phyloP scores from a whole-genome alignment of 1,140 invertebrate species.

The Calycopis cecrops region DNA sequence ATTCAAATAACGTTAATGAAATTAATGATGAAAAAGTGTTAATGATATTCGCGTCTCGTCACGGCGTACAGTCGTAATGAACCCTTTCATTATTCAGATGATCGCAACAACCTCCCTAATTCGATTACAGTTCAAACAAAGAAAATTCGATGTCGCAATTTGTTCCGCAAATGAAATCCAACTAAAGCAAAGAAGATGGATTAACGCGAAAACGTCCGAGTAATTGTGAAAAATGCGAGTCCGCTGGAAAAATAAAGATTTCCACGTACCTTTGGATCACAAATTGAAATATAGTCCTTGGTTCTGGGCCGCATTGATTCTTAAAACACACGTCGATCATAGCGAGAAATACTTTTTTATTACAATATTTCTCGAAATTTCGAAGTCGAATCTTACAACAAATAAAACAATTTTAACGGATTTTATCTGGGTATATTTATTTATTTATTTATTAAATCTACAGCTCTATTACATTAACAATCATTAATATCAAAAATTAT shows the following conservation, averaged over 20 bases:
- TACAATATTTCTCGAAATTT: no score
- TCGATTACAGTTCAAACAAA: conserved; percentile 46
- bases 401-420: no score
- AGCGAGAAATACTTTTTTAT: background rate
- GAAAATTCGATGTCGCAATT: conserved; percentile 49
- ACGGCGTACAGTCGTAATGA: conserved; percentile 1
- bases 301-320: background rate
- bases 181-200: conserved; percentile 65
- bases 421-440: no score
- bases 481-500: no score
- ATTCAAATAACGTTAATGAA: no score
- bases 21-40: no score
- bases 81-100: conserved; percentile 27
- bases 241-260: conserved; percentile 51
- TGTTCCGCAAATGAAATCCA: conserved; percentile 62
- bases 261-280: conserved; percentile 22
- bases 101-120: conserved; percentile 29
- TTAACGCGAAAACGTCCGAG: conserved; percentile 65
- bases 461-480: no score
- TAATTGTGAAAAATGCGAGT: conserved; percentile 71
- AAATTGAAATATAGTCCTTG: conserved; percentile 24
- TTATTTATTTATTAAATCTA: no score
- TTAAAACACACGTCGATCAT: conserved; percentile 22
- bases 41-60: no score
- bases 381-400: no score